Evolutionary conservation across 37 sponge, comb jelly and placozoan genomes (phyloP).

Genomic region (Hormiphora californensis): DNA sequence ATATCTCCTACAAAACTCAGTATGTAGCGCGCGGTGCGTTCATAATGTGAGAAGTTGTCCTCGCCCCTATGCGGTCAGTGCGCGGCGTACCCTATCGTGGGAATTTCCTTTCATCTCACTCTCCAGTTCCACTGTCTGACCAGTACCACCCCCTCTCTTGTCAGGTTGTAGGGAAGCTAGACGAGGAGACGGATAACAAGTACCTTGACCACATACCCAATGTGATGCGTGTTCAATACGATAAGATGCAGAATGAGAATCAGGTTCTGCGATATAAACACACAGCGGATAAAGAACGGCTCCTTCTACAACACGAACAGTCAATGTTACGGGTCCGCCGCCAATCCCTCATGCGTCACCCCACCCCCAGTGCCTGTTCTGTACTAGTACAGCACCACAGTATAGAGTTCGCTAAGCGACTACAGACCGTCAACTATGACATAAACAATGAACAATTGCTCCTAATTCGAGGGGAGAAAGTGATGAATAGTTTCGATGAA

Average conservation of each 20-base stretch:
- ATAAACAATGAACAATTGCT: slow-evolving; percentile 32
- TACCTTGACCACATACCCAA: slow-evolving; percentile 28
- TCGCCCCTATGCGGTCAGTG: too few species aligned
- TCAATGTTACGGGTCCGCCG: slow-evolving; percentile 39
- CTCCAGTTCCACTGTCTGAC: not conserved
- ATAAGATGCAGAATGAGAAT: not conserved
- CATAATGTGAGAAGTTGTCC: too few species aligned
- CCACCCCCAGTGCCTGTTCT: slow-evolving; percentile 33
- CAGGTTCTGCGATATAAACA: not conserved
- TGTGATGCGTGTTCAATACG: not conserved
- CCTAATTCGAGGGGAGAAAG: slow-evolving; percentile 25
- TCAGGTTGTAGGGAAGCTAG: not conserved
- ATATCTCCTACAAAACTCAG: slow-evolving; percentile 21
- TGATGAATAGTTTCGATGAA: not conserved
- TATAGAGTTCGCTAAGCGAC: slow-evolving; percentile 14
- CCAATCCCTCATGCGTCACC: slow-evolving; percentile 29
- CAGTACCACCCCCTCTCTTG: not conserved
- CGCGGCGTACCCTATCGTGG: too few species aligned
- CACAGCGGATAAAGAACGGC: slow-evolving; percentile 3
- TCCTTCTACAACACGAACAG: slow-evolving; percentile 36
- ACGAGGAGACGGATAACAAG: not conserved
- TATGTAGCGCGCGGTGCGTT: too few species aligned
- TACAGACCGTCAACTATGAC: slow-evolving; percentile 27
- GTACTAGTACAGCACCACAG: slow-evolving; percentile 34
- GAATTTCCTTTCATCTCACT: not conserved